These are phyloP conservation scores for Mormoops blainvillei DNA, from an alignment of 2,113 vertebrate genomes.

Conservation along the genomic window DNA sequence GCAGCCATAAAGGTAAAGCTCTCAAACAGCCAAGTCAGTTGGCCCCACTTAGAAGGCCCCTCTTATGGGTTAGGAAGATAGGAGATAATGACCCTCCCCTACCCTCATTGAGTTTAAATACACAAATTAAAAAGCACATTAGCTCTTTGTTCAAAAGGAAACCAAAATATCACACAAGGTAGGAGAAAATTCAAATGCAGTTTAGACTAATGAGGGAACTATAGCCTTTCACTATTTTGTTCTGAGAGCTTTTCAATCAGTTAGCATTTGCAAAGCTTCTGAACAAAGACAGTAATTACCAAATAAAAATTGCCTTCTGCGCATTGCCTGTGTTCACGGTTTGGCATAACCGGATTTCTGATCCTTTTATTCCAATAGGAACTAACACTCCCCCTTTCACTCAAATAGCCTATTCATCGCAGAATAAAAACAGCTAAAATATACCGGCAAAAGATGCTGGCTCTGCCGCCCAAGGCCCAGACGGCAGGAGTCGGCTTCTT, in stretches of 20 bases:
- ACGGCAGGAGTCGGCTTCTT: conserved; percentile 11
- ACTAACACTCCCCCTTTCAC: conserved; percentile 17
- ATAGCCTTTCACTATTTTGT: conserved; percentile 33
- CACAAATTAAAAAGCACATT: conserved; percentile 14
- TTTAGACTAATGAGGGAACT: conserved; percentile 40
- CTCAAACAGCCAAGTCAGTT: background rate
- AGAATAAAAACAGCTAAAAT: background rate
- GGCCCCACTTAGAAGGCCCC: conserved; percentile 3
- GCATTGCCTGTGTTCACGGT: conserved; percentile 59
- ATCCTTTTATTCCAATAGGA: conserved; percentile 50
- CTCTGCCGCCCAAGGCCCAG: background rate
- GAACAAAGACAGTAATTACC: conserved; percentile 68
- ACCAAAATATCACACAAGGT: background rate
- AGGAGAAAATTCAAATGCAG: conserved; percentile 42
- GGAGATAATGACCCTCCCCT: background rate
- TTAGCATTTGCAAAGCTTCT: conserved; percentile 23
- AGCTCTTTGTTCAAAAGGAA: conserved; percentile 40
- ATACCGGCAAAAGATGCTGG: conserved; percentile 8
- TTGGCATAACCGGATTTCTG: conserved; percentile 28
- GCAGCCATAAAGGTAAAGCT: background rate
- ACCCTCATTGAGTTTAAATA: background rate
- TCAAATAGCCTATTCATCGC: conserved; percentile 63
- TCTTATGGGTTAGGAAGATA: background rate
- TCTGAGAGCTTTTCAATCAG: conserved; percentile 24
- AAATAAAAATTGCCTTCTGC: conserved; percentile 60